Percentiles rank a stretch among this genome's conserved stretches.
Evolutionary conservation across 2,797 vertebrate species (phyloP).

Genomic region (Pipistrellus pygmaeus): DNA sequence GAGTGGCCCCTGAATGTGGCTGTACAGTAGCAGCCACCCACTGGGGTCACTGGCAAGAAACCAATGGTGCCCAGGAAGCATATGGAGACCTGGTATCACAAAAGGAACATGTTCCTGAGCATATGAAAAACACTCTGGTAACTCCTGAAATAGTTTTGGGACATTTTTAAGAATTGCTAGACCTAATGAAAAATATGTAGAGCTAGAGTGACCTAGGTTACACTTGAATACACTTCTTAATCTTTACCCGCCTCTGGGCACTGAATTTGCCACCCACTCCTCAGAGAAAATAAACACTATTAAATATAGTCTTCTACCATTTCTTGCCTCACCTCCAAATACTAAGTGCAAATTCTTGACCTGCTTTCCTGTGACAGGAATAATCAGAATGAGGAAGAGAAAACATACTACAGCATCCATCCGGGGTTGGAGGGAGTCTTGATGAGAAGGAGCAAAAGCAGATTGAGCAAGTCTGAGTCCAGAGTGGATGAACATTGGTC

Average conservation of each 20-base stretch:
- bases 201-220: neutral
- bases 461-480: neutral
- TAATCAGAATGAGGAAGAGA: neutral
- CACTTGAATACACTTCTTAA: neutral
- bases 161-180: neutral
- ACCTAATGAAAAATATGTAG: neutral
- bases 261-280: neutral
- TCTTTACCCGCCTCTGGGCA: neutral
- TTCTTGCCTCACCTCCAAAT: slow-evolving; percentile 5
- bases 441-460: neutral
- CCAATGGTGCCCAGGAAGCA: neutral
- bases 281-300: neutral
- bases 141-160: neutral
- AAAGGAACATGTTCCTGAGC: neutral
- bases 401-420: neutral
- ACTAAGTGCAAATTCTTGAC: neutral
- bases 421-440: too few species aligned
- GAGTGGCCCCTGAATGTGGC: neutral
- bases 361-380: neutral
- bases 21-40: neutral
- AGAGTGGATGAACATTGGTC: neutral
- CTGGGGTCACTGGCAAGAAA: neutral
- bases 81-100: neutral
- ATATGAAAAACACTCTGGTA: neutral
- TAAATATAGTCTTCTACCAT: neutral